Evolutionary conservation across 2,888 invertebrate genomes (phyloP), one percentile per base, ranked within the genome.

Genomic region (Troilus luridus): DNA sequence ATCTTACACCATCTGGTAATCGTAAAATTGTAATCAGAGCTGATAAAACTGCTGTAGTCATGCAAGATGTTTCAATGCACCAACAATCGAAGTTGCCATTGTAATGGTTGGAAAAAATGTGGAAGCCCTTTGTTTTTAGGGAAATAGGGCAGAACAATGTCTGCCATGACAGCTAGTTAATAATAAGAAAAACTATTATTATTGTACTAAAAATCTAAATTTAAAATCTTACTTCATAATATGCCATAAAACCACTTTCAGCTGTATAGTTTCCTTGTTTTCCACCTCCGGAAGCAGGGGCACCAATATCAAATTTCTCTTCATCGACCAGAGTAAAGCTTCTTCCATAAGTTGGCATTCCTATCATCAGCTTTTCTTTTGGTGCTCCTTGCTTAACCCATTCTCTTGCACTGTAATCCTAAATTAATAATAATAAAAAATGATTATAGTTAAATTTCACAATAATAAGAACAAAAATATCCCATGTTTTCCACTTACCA

Each of bases 361-460:
- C 98, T 91, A 98, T 97, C 96, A 98, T 97, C 17, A 99, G 95
- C 94, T 98, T 99, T 94, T 98, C 98, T 93, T 98, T 98, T 0
- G 98, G 98, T 9, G 98, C 98, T 91, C 98, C 98, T 94, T 98
- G 98, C 93, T 97, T 97, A 0, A 98, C 97, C 98, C 98, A 98
- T 94, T 98, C 98, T 9, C 98, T 96, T 0, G 98, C 98, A 92
- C 98, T 98, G 94, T 96, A 98, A 94, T 98, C 97, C 97, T 97
- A 93, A n/a, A 88, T 59, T 19, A 81, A 90, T 19, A 81, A 81
- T 6, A 89, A 10, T 17, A 58, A 21, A 88, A 41, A 56, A 14
- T 21, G 24, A 24, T 54, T 56, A 6, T 54, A 11, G 9, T 41
- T 27, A 17, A 77, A 77, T 77, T 77, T 77, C 41, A 41, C 9